A percentile compares a stretch with the other conserved stretches of the same genome.
phyloP scores from a whole-genome alignment of 2,797 vertebrate species.

The Oreochromis mossambicus region DNA sequence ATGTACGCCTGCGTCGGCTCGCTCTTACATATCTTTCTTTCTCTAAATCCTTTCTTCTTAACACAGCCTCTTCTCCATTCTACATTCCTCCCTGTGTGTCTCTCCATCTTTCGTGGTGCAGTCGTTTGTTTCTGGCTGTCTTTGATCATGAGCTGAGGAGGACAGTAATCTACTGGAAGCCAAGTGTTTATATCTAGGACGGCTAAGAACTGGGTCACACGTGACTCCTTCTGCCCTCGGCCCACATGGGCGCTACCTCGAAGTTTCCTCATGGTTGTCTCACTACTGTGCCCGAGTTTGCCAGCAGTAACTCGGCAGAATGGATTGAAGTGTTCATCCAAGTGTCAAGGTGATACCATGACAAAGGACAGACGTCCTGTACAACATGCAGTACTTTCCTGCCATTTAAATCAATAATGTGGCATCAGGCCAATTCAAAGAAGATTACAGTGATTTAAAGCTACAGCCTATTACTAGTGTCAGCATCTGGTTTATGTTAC shows the following conservation, averaged over 20 bases:
- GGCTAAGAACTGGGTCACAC: slow-evolving; percentile 67
- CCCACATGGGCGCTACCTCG: slow-evolving; percentile 38
- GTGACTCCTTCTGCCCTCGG: slow-evolving; percentile 49
- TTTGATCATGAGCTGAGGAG: slow-evolving; percentile 61
- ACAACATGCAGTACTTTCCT: slow-evolving; percentile 8
- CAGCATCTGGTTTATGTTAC: not conserved
- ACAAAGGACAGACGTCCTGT: slow-evolving; percentile 37
- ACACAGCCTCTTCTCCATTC: not conserved
- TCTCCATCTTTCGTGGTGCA: slow-evolving; percentile 28
- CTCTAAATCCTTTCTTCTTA: not conserved
- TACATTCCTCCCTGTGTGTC: slow-evolving; percentile 15
- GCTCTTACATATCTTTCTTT: not conserved
- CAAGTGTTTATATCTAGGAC: slow-evolving; percentile 69
- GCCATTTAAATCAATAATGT: slow-evolving; percentile 38
- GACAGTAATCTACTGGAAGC: slow-evolving; percentile 64
- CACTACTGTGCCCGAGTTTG: slow-evolving; percentile 13
- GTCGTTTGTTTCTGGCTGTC: slow-evolving; percentile 46
- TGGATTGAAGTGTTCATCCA: slow-evolving; percentile 24
- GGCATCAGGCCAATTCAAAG: slow-evolving; percentile 12
- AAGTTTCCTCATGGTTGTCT: slow-evolving; percentile 37
- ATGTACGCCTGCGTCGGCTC: not conserved
- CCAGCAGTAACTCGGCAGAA: slow-evolving; percentile 54
- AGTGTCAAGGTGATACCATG: slow-evolving; percentile 47
- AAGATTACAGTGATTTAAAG: slow-evolving; percentile 32
- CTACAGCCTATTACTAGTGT: not conserved